Conservation (phyloP, 2,888 invertebrate genomes). For the Bombyx huttoni region DNA sequence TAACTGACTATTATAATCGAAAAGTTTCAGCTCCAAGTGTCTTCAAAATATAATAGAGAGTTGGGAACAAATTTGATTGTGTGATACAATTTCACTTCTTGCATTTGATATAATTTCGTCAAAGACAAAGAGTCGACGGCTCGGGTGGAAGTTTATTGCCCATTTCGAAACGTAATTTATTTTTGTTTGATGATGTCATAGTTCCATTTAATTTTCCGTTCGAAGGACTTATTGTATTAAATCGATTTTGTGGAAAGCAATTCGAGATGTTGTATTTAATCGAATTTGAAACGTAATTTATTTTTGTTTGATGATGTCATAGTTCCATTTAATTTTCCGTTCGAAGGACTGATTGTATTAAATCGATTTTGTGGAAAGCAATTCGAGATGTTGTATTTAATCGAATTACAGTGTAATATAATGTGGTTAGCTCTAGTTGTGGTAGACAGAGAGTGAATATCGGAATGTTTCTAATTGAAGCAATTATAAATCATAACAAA, state of each 20-base stretch:
- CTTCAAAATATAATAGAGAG: neutral
- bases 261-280: neutral
- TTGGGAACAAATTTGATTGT: neutral
- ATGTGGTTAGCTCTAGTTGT: too few relatives aligned
- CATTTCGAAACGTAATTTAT: neutral
- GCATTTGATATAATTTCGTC: neutral
- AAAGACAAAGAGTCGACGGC: neutral
- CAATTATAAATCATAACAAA: too few relatives aligned
- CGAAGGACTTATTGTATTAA: neutral
- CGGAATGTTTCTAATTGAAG: too few relatives aligned
- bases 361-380: neutral
- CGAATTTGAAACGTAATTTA: neutral
- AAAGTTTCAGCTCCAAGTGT: neutral
- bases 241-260: neutral
- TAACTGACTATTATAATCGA: neutral
- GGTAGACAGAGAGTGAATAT: too few relatives aligned
- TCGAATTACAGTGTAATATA: too few relatives aligned
- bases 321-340: neutral
- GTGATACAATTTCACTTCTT: neutral
- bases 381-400: neutral
- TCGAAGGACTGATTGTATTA: neutral
- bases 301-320: neutral
- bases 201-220: neutral
- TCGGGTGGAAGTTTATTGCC: neutral
- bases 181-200: neutral